A percentile compares a stretch with the other conserved stretches of the same genome.
Conservation (phyloP, 2,113 vertebrate species). For the Talpa occidentalis region DNA sequence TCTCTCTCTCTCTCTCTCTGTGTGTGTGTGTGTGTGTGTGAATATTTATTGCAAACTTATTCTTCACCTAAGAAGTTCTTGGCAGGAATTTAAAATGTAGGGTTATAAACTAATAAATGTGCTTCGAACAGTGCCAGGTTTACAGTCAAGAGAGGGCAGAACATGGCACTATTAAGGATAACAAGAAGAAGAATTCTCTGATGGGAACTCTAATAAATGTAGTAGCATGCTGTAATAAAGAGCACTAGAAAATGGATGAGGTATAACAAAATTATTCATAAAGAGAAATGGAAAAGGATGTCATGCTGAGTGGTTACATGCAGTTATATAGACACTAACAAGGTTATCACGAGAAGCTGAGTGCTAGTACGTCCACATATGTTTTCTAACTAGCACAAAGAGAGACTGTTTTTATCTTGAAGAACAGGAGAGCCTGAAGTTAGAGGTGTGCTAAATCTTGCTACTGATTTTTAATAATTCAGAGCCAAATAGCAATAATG, state of each 20-base stretch:
- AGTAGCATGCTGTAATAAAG: constrained; percentile 87
- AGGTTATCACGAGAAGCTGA: constrained; percentile 85
- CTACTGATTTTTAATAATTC: constrained; percentile 87
- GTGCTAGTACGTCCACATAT: constrained; percentile 82
- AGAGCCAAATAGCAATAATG: constrained; percentile 85
- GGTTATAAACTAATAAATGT: constrained; percentile 82
- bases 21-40: not conserved
- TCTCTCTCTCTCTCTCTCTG: too few relatives aligned
- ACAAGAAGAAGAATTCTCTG: constrained; percentile 87
- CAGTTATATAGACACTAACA: constrained; percentile 88
- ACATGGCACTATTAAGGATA: constrained; percentile 84
- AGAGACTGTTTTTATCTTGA: constrained; percentile 82
- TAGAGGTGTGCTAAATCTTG: constrained; percentile 85
- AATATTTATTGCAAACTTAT: constrained; percentile 76
- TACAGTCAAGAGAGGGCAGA: constrained; percentile 82
- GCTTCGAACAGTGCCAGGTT: constrained; percentile 81
- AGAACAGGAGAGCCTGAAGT: constrained; percentile 81
- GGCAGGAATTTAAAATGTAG: constrained; percentile 80
- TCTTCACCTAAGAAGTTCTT: constrained; percentile 80
- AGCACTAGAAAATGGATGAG: constrained; percentile 89
- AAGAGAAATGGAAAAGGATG: constrained; percentile 87
- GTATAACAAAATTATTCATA: constrained; percentile 92
- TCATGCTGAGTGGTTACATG: constrained; percentile 88
- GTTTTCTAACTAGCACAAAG: constrained; percentile 84
- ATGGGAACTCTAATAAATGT: constrained; percentile 87